Base-by-base conservation (phyloP, 2,113 vertebrate species). In the Poicephalus gulielmi region DNA sequence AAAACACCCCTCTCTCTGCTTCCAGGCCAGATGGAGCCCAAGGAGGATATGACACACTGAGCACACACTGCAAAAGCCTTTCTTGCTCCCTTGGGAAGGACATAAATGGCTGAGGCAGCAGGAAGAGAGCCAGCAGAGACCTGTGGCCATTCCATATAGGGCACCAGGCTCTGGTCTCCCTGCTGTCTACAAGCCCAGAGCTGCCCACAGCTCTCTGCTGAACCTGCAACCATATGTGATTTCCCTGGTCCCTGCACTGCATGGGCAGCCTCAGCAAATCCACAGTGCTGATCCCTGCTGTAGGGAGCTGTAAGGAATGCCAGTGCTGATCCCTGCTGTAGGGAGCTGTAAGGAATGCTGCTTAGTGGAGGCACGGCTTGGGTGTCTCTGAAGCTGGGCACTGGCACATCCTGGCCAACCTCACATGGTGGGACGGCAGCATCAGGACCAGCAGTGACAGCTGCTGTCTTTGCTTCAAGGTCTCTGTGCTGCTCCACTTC, bases 181-280 rank as follows among this genome's bases (percentile, higher is more conserved):
- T 15, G 53, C 22, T 69, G 14, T 23, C 49, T 69, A 50, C 62
- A 30, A 84, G 33, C 24, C 68, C 35, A 37, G 44, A 60, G 28
- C 30, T 67, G 55, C 31, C 44, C 55, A 33, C 49, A 19, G 19
- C 35, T 55, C 57, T 53, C 37, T 41, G 52, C 44, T 23, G 33
- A 82, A 11, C 8, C 43, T 12, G 7, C 6, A 2, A 3, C 35
- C 33, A 33, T 39, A 22, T 3, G 1, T 6, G 44, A 30, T 35
- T 47, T 7, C 1, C 27, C 17, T 0, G 0, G 5, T 28, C 10
- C n/a, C 7, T 2, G n/a, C 44, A 22, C 19, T 0, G 0, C 46
- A 39, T 0, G 0, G 31, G 11, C 2, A 6, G 68, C 50, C 70
- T 24, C 46, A 22, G 66, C 71, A 67, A 33, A 9, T 25, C 43